Base-by-base conservation (phyloP, 2,888 invertebrate species). In the Torymus tubicola region DNA sequence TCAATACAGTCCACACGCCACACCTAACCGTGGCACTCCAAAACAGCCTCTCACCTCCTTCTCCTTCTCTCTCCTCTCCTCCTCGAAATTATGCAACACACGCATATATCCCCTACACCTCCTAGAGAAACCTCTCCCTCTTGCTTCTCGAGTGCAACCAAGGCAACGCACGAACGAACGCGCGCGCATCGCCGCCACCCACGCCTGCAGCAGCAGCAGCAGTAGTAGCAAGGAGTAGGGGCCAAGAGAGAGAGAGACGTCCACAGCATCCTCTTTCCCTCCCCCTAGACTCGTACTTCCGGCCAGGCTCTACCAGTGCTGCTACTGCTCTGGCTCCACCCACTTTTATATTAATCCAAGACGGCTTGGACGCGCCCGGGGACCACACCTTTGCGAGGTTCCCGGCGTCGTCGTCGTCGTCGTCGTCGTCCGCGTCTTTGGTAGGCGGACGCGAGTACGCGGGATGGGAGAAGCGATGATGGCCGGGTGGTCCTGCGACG, bases 281-380 rank as follows among this genome's bases (percentile, higher is more conserved):
- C 61, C 69, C 65, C 58, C 42, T 53, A 21, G 13, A 52, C 86
- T 88, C 86, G 88, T 88, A 90, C 89, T 90, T 89, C 89, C 89
- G 89, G 89, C 86, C 86, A 85, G 83, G 81, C 87, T 76, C 69
- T 69, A 21, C 60, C 68, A 61, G 24, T 53, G 31, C 52, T 42
- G 60, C 50, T 31, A 55, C 31, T 52, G 14, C 68, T 18, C 13
- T 87, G 83, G 87, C 88, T 90, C 90, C 90, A 88, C 90, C 90
- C 89, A 90, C 90, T 90, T 90, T 90, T 89, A 89, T 90, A 90
- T 90, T 90, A 90, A 90, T 90, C 90, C 42, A 42, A 42, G 42
- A 89, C 89, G 90, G 89, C 90, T 90, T 89, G 88, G 67, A 8
- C 87, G 87, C 88, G 87, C 85, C 76, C 42, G 42, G 42, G 42